These are phyloP conservation scores for Dasyornis broadbenti DNA, from an alignment of 2,113 vertebrate genomes.

Conservation along the genomic window DNA sequence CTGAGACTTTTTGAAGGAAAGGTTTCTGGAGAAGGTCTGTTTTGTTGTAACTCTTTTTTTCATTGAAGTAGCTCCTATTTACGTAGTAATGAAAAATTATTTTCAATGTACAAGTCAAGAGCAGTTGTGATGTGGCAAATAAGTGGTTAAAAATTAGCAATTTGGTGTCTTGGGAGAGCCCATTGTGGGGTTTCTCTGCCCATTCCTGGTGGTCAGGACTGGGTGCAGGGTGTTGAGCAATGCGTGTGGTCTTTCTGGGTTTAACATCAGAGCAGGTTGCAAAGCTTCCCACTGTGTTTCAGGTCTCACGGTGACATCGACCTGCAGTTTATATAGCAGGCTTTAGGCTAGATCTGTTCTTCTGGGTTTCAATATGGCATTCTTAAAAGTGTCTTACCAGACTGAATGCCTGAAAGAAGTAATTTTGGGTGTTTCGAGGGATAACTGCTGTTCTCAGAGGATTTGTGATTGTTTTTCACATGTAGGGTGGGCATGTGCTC, in stretches of 20 bases:
- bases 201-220: accelerated
- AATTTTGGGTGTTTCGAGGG: background rate
- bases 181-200: background rate
- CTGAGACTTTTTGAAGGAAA: background rate
- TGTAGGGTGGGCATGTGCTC: background rate
- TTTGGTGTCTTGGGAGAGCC: background rate
- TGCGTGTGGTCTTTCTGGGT: background rate
- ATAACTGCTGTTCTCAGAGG: background rate
- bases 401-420: background rate
- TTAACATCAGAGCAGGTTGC: background rate
- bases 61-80: background rate
- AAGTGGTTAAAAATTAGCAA: background rate
- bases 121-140: background rate
- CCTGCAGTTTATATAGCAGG: background rate
- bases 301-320: accelerated
- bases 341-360: background rate
- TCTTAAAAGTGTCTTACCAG: background rate
- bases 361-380: background rate
- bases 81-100: background rate
- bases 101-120: background rate
- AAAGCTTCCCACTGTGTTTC: background rate
- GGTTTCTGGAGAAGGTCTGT: background rate
- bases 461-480: background rate
- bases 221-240: background rate
- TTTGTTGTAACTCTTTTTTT: background rate